Conservation (phyloP, 2,888 invertebrate species). For the Suillia variegata region DNA sequence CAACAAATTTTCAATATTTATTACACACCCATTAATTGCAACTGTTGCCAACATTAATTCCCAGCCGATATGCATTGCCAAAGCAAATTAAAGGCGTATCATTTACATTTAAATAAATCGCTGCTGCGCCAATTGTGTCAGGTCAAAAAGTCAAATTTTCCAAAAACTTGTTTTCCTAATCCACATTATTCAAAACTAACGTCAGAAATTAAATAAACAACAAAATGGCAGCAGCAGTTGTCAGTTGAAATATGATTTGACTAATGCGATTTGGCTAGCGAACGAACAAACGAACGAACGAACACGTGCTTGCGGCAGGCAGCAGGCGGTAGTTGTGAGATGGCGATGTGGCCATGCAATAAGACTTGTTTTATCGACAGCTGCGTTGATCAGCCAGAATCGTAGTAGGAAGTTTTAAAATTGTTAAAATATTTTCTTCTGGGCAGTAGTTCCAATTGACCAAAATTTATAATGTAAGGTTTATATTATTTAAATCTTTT, state of each 20-base stretch:
- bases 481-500: too few species aligned
- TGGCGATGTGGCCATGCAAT: not conserved
- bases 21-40: not conserved
- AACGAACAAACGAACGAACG: too few species aligned
- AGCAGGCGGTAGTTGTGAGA: not conserved
- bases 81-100: slow-evolving; percentile 51
- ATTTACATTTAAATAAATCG: slow-evolving; percentile 43
- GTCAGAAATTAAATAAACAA: not conserved
- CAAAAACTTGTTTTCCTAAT: slow-evolving; percentile 39
- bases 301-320: not conserved
- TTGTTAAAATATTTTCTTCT: too few species aligned
- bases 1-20: slow-evolving; percentile 3
- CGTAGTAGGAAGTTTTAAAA: too few species aligned
- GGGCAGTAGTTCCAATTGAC: too few species aligned
- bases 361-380: not conserved
- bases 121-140: slow-evolving; percentile 30
- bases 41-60: not conserved
- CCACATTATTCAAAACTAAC: not conserved
- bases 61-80: slow-evolving; percentile 1
- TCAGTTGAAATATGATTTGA: not conserved
- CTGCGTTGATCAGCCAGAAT: not conserved
- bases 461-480: too few species aligned
- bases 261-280: not conserved
- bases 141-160: slow-evolving; percentile 29
- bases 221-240: not conserved